Evolutionary conservation across 2,888 invertebrate species (phyloP).

Genomic region (Stenodera caucasica): DNA sequence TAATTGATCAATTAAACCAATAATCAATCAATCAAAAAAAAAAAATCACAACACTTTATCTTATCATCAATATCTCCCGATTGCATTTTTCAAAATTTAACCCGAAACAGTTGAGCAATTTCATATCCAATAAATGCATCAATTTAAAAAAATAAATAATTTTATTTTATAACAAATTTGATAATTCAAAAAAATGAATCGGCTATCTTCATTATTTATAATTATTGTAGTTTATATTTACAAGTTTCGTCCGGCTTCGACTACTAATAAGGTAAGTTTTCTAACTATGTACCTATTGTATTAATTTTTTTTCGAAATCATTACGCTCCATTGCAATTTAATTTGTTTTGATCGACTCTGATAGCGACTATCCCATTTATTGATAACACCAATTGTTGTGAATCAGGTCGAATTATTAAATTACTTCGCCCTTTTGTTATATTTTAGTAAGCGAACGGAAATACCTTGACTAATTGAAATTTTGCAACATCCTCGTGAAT

Average conservation of each 20-base stretch:
- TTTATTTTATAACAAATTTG: too few relatives aligned
- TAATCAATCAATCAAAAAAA: neutral
- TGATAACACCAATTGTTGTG: neutral
- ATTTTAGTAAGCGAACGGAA: too few relatives aligned
- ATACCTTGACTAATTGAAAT: neutral
- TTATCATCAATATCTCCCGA: neutral
- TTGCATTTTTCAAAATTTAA: too few relatives aligned
- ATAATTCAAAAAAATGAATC: neutral
- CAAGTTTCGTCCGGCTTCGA: neutral
- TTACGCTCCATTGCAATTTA: too few relatives aligned
- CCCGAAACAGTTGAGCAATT: too few relatives aligned
- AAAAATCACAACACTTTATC: neutral
- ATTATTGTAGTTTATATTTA: neutral
- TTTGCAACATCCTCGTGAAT: neutral
- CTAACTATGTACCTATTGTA: too few relatives aligned
- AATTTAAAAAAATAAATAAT: too few relatives aligned
- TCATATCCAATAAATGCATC: too few relatives aligned
- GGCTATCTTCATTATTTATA: neutral
- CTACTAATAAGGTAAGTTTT: neutral
- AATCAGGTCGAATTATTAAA: neutral
- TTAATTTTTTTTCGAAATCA: too few relatives aligned
- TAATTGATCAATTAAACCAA: neutral
- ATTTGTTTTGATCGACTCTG: too few relatives aligned
- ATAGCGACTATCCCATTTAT: too few relatives aligned
- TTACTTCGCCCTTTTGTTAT: too few relatives aligned